Base-by-base conservation (phyloP, 2,113 vertebrate species). In the Dicaeum eximium region DNA sequence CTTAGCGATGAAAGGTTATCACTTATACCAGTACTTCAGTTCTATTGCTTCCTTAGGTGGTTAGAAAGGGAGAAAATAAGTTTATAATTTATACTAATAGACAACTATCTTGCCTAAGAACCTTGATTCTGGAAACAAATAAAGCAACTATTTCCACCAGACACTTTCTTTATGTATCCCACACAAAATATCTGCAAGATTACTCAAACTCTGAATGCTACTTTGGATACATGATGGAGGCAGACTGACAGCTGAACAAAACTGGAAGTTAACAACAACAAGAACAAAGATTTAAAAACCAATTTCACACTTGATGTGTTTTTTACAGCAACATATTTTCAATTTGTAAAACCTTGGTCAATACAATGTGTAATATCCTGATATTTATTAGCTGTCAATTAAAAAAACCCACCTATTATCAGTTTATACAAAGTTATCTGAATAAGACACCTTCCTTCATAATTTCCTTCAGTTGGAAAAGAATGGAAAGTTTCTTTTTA, bases 401-500 rank as follows among this genome's bases (percentile, higher is more conserved):
- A 13, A 62, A 51, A 51, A 37, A 58, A 11, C 2, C 0, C 7
- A 40, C 12, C 6, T 64, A 30, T 35, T 48, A 40, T 17, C n/a
- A 86, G 9, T 84, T 78, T 33, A 47, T 4, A 20, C 20, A 74
- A 65, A 62, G 20, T 87, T 56, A 87, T 54, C 21, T 74, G 53
- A 78, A 66, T 20, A n/a, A 93, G 28, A 90, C 19, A 69, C 40
- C 15, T 89, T 71, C 73, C 61, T 81, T 85, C 44, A 44, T 51
- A 50, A 67, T 60, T 54, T 85, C 61, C 44, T 91, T 75, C 45
- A 90, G 57, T 56, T 53, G 53, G 70, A 81, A 87, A 85, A 92
- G 74, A 95, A 87, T 4, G 69, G 92, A 94, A 90, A 93, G 74
- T 37, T 79, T 71, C 14, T 90, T 90, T 87, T 82, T 50, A 82